phyloP scores from a whole-genome alignment of 2,888 invertebrate genomes.

The Merodon equestris region DNA sequence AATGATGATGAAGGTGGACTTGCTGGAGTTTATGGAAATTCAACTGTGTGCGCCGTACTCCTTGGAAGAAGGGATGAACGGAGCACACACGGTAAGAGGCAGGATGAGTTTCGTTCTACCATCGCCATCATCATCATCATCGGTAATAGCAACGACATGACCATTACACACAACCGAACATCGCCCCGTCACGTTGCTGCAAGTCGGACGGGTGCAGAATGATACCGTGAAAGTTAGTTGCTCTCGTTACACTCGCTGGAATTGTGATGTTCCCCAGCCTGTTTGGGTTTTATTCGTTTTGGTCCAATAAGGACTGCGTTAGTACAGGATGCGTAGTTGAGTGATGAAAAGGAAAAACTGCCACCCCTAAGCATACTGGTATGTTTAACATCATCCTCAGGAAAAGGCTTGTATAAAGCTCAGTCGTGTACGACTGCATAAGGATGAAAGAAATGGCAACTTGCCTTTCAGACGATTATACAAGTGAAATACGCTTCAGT shows the following conservation, averaged over 20 bases:
- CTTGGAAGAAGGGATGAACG: slow-evolving; percentile 45
- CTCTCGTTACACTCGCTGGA: slow-evolving; percentile 22
- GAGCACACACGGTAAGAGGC: slow-evolving; percentile 7
- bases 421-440: background rate
- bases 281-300: slow-evolving; percentile 38
- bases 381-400: too few species aligned
- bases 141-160: background rate
- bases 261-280: slow-evolving; percentile 25
- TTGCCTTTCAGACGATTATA: background rate
- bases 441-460: background rate
- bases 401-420: background rate
- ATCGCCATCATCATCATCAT: background rate
- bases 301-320: slow-evolving; percentile 58
- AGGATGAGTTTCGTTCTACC: slow-evolving; percentile 16
- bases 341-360: slow-evolving; percentile 22
- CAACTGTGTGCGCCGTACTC: slow-evolving; percentile 23
- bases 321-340: slow-evolving; percentile 35
- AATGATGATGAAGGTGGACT: slow-evolving; percentile 51
- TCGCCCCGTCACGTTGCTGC: slow-evolving; percentile 1
- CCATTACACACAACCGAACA: background rate
- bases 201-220: background rate
- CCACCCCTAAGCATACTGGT: slow-evolving; percentile 27
- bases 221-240: background rate
- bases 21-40: slow-evolving; percentile 21
- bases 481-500: slow-evolving; percentile 12